These are phyloP conservation scores for Microcebus jonahi DNA, from an alignment of 2,113 vertebrate genomes.

Conservation along the genomic window DNA sequence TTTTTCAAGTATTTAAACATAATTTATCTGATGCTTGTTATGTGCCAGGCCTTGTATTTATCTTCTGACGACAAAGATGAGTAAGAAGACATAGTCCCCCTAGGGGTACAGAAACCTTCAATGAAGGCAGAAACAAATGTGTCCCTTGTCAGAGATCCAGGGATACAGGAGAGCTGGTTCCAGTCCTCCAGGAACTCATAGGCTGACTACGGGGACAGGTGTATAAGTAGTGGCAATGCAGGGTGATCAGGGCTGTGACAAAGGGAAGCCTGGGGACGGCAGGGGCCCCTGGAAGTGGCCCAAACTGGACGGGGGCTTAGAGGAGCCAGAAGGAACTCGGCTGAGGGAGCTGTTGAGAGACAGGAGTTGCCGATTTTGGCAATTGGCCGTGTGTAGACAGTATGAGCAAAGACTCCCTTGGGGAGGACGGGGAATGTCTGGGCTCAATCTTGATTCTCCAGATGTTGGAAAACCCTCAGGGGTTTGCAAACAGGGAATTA, in stretches of 20 bases:
- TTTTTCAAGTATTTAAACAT: slow-evolving; percentile 27
- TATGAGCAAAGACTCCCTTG: not conserved
- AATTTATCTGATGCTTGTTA: not conserved
- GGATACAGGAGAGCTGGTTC: not conserved
- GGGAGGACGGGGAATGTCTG: not conserved
- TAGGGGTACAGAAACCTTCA: not conserved
- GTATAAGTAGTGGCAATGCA: not conserved
- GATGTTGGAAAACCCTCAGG: not conserved
- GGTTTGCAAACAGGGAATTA: not conserved
- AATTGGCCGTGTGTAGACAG: not conserved
- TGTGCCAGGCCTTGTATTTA: not conserved
- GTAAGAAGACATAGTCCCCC: not conserved
- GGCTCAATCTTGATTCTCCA: not conserved
- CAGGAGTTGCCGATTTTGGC: not conserved
- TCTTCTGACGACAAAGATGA: slow-evolving; percentile 15
- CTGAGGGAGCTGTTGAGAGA: not conserved
- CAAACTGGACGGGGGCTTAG: not conserved
- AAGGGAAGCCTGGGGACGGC: not conserved
- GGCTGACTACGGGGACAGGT: not conserved
- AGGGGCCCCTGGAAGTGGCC: not conserved
- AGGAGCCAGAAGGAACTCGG: not conserved
- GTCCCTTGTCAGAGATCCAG: not conserved
- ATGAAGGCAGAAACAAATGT: not conserved
- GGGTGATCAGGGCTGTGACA: not conserved
- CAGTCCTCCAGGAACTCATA: not conserved